phyloP scores from a whole-genome alignment of 2,888 invertebrate species.

The Dichetophora obliterata region DNA sequence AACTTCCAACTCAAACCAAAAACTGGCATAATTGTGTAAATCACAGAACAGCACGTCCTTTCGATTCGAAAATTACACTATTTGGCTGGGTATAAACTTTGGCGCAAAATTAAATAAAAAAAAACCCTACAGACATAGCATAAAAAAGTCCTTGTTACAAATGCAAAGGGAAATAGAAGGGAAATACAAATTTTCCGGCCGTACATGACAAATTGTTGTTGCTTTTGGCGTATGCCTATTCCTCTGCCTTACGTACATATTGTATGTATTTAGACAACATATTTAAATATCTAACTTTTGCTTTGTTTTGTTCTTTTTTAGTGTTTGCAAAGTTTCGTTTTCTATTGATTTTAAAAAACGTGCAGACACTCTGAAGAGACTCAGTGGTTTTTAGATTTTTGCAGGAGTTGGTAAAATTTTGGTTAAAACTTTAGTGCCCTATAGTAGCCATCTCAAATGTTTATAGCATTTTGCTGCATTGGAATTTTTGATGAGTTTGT shows the following conservation, averaged over 20 bases:
- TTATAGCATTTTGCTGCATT: no score
- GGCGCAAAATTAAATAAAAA: neutral
- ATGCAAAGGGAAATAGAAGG: neutral
- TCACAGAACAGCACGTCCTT: neutral
- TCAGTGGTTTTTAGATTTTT: neutral
- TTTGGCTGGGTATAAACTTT: neutral
- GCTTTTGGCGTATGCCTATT: neutral
- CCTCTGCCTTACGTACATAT: no score
- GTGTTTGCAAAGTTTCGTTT: neutral
- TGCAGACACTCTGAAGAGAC: no score
- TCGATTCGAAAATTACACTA: neutral
- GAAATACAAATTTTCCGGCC: constrained; percentile 14
- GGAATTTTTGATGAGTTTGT: no score
- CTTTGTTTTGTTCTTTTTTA: neutral
- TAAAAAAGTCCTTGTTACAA: neutral
- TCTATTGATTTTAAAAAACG: neutral
- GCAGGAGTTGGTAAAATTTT: neutral
- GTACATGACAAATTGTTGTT: constrained; percentile 18
- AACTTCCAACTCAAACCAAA: no score
- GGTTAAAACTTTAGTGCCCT: neutral
- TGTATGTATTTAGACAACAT: no score
- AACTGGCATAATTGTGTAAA: no score
- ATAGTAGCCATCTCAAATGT: no score
- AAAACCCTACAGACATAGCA: neutral
- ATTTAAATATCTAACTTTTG: neutral